Evolutionary conservation across 2,888 invertebrate genomes (phyloP).

Genomic region (Cephalotes varians): DNA sequence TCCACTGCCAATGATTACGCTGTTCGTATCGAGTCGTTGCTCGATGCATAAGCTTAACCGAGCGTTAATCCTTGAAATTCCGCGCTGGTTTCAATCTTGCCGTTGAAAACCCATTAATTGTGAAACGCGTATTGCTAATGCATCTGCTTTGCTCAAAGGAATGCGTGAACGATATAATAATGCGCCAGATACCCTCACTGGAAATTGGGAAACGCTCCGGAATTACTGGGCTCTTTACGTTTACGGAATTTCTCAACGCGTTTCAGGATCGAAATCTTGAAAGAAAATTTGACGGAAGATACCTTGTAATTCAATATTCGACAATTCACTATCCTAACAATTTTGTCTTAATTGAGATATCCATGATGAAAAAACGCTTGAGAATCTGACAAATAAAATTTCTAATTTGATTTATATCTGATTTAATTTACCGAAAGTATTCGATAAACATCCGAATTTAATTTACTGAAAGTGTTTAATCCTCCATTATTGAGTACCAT

Average conservation of each 20-base stretch:
- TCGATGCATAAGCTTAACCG: slow-evolving; percentile 48
- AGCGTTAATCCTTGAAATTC: slow-evolving; percentile 55
- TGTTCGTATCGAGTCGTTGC: slow-evolving; percentile 53
- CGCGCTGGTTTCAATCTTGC: slow-evolving; percentile 41
- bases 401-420: background rate
- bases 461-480: background rate
- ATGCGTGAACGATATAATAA: slow-evolving; percentile 13
- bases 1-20: slow-evolving; percentile 47
- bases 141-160: slow-evolving; percentile 24
- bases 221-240: background rate
- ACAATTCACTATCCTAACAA: background rate
- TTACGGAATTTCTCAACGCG: background rate
- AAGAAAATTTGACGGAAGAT: background rate
- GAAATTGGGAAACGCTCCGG: background rate
- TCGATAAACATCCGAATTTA: background rate
- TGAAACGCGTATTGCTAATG: slow-evolving; percentile 31
- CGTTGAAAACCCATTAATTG: slow-evolving; percentile 50
- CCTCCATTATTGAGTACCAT: background rate
- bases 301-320: slow-evolving; percentile 1
- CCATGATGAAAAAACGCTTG: background rate
- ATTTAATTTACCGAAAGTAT: background rate
- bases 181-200: background rate
- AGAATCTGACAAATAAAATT: background rate
- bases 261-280: background rate
- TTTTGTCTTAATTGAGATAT: background rate